A percentile compares a stretch with the other conserved stretches of the same genome.
These are phyloP conservation scores for Rhinichthys klamathensis DNA, from an alignment of 2,113 vertebrate genomes.

Conservation along the genomic window DNA sequence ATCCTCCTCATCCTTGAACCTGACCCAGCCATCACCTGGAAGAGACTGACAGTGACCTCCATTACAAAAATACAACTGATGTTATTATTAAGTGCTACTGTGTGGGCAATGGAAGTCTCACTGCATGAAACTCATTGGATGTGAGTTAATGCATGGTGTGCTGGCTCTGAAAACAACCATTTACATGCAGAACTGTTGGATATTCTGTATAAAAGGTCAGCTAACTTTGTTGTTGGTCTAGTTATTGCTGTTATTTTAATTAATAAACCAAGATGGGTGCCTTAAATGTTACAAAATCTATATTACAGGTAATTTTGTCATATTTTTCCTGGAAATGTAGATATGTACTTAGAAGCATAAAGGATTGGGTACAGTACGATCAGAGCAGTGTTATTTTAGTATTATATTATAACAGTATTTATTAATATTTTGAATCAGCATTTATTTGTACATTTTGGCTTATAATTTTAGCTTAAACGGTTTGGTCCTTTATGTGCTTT, in stretches of 20 bases:
- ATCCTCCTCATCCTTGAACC: constrained; percentile 28
- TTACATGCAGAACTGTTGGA: background rate
- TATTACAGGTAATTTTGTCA: too few species aligned
- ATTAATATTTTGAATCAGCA: too few species aligned
- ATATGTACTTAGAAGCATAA: too few species aligned
- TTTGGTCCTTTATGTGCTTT: too few species aligned
- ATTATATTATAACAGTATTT: too few species aligned
- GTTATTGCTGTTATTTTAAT: background rate
- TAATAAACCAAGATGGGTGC: background rate
- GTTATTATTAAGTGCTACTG: constrained; percentile 8
- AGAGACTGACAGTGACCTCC: constrained; percentile 10
- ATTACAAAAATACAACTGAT: background rate
- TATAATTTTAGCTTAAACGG: too few species aligned
- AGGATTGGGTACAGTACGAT: too few species aligned
- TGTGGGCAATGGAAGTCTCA: background rate
- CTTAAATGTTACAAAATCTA: background rate
- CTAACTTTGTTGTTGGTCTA: background rate
- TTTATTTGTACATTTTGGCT: too few species aligned
- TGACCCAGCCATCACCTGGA: constrained; percentile 53
- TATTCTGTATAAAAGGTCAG: background rate
- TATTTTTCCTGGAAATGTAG: too few species aligned
- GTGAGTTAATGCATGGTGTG: background rate
- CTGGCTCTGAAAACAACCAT: background rate
- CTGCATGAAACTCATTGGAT: background rate
- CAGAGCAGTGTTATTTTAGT: too few species aligned